Evolutionary conservation across 2,113 vertebrate species (phyloP), one percentile per base, ranked within the genome.

Genomic region (Rhombomys opimus): DNA sequence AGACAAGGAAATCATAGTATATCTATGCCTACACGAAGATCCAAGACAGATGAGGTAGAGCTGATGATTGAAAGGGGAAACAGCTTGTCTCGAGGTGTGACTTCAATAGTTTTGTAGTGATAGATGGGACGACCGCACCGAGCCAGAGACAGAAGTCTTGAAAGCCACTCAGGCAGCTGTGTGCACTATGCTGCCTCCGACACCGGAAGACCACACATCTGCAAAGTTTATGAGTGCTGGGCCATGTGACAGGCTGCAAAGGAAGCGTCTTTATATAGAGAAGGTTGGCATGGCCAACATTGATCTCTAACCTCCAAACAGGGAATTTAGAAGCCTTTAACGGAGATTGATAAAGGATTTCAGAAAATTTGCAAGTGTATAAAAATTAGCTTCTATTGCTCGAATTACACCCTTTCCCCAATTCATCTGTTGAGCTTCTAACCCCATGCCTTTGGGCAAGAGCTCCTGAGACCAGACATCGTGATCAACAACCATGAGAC

Each of bases 191-290:
- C 46, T 46, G 5, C 20, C 5, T 38, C 25, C 82, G 18, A 38
- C 35, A 52, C 10, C 17, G 23, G 46, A 25, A 77, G 25, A 41
- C 25, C 63, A 12, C 27, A 35, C 41, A 35, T 10, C 50, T 2
- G 1, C 5, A 52, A 86, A 22, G 4, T 15, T 50, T 22, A 3
- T 14, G 46, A 32, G 67, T 46, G n/a, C 18, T 13, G 7, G 25
- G 75, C 2, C 6, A 7, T 4, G 27, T 32, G 1, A 1, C 2
- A 54, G 32, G 35, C 23, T 13, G 3, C 18, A n/a, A 23, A 52
- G 5, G 41, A 22, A 52, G 30, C 20, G 32, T 54, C 65, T 52
- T 32, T 27, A 23, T 32, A 32, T 50, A 41, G 46, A 25, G 46
- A 86, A 25, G 27, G 46, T 54, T 18, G 61, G 65, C 5, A 80